A percentile compares a stretch with the other conserved stretches of the same genome.
These are phyloP conservation scores for Melospiza melodia DNA, from an alignment of 2,113 vertebrate genomes.

Conservation along the genomic window DNA sequence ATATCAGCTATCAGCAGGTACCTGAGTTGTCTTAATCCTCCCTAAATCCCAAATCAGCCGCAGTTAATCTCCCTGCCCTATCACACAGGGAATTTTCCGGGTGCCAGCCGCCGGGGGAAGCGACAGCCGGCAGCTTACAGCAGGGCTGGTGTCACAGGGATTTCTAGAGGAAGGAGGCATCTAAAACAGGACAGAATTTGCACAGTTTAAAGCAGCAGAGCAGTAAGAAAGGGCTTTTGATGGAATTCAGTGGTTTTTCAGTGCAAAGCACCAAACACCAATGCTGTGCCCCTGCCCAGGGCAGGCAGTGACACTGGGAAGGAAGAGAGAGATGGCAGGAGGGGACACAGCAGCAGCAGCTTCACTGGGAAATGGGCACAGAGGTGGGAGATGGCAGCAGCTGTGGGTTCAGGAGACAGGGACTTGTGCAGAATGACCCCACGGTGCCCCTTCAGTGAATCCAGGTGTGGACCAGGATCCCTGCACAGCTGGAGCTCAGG, in stretches of 20 bases:
- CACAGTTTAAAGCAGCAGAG: not conserved
- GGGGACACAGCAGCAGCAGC: not conserved
- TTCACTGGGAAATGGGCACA: not conserved
- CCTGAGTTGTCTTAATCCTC: conserved; percentile 46
- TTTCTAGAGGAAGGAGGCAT: not conserved
- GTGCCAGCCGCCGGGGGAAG: not conserved
- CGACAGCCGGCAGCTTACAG: not conserved
- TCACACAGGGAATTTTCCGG: not conserved
- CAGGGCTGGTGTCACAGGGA: not conserved
- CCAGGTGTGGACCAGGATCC: rapidly evolving
- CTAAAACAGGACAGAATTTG: not conserved
- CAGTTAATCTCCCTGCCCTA: conserved; percentile 33
- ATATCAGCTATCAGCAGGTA: conserved; percentile 58
- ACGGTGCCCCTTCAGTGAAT: not conserved
- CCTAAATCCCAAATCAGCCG: conserved; percentile 40
- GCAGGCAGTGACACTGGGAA: not conserved
- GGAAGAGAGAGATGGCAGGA: not conserved
- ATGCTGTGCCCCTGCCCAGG: rapidly evolving
- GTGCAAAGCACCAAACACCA: not conserved
- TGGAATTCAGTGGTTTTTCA: not conserved
- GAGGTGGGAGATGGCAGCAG: not conserved
- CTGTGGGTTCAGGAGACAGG: rapidly evolving
- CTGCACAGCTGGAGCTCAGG: rapidly evolving
- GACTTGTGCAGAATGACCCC: not conserved
- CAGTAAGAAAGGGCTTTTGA: not conserved